A percentile compares a stretch with the other conserved stretches of the same genome.
Conservation (phyloP, 2,888 invertebrate genomes). For the Tenodera sinensis region DNA sequence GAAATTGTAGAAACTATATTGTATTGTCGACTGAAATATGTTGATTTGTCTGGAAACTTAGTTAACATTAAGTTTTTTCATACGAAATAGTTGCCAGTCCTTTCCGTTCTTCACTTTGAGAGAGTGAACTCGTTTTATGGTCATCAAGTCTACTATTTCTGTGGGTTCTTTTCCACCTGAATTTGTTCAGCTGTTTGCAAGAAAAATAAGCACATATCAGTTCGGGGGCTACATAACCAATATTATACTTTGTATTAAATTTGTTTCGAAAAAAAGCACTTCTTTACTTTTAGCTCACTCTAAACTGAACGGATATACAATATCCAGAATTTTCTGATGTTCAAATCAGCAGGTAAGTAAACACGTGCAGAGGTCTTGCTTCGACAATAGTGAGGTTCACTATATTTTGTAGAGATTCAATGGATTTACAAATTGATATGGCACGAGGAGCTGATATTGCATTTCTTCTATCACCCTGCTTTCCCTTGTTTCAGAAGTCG, state of each 20-base stretch:
- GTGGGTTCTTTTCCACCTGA: background rate
- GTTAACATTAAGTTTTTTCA: background rate
- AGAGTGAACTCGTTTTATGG: slow-evolving; percentile 2
- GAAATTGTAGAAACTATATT: slow-evolving; percentile 13
- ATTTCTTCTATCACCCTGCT: no score
- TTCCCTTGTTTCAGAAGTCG: no score
- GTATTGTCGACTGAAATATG: background rate
- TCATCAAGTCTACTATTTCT: background rate
- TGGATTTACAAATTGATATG: no score
- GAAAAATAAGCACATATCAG: background rate
- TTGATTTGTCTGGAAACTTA: slow-evolving; percentile 1
- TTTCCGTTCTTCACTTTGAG: background rate
- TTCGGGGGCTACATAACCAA: background rate
- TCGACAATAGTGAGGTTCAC: background rate
- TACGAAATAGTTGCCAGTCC: background rate
- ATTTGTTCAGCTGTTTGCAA: background rate
- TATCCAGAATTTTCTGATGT: background rate
- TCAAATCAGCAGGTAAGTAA: background rate
- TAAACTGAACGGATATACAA: background rate
- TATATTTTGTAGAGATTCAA: no score
- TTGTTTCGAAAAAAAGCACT: background rate
- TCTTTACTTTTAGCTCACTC: background rate
- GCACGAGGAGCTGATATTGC: no score
- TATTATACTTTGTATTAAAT: background rate
- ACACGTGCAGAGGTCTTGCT: background rate